Percentiles rank a stretch among this genome's conserved stretches.
phyloP scores from a whole-genome alignment of 2,797 vertebrate species.

The Chaenodraco wilsoni region DNA sequence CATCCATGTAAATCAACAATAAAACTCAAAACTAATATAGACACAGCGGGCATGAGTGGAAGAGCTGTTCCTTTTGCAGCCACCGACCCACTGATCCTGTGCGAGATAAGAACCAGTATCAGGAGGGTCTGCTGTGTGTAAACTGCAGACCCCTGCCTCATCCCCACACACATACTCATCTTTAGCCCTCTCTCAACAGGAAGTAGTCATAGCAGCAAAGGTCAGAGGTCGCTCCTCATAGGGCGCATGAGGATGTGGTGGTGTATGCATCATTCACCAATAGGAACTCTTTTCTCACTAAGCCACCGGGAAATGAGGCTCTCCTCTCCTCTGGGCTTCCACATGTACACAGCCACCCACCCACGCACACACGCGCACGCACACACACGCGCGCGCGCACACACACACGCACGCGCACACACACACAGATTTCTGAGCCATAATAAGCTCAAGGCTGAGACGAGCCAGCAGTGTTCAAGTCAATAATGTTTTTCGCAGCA shows the following conservation, averaged over 20 bases:
- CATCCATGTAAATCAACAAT: background rate
- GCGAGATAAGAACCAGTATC: background rate
- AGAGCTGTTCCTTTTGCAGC: conserved; percentile 1
- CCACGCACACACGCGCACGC: background rate
- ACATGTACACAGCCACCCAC: conserved; percentile 18
- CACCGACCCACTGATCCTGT: background rate
- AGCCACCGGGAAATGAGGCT: conserved; percentile 55
- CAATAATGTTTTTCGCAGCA: conserved; percentile 31
- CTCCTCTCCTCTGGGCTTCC: conserved; percentile 50
- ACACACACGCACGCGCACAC: no score
- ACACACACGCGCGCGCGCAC: no score
- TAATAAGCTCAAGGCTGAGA: conserved; percentile 33
- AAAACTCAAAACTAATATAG: conserved; percentile 33
- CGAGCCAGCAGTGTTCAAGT: conserved; percentile 35
- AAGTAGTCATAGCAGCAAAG: conserved; percentile 55
- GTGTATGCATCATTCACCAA: conserved; percentile 51
- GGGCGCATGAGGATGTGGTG: conserved; percentile 66
- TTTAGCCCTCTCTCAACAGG: conserved; percentile 47
- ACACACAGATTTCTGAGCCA: conserved; percentile 9
- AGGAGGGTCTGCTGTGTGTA: background rate
- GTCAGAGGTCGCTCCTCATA: conserved; percentile 53
- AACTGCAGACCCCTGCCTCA: background rate
- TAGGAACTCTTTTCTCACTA: conserved; percentile 59
- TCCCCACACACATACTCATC: conserved; percentile 14
- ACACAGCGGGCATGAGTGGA: conserved; percentile 4